Base-by-base conservation (phyloP, 2,888 invertebrate species). In the Cantharis rufa region DNA sequence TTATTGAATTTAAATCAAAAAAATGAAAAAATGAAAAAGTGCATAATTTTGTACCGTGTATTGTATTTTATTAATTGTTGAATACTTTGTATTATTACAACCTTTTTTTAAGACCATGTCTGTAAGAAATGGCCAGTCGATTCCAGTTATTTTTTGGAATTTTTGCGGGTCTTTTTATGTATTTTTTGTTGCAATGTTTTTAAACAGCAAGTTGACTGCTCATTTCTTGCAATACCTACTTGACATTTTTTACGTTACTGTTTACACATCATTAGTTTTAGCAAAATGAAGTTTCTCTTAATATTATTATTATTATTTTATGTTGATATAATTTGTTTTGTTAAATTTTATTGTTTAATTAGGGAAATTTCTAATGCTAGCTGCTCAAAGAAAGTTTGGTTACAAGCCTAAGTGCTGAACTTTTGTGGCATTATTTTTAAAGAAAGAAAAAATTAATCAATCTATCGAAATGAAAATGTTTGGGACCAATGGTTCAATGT, bases 31-130 rank as follows among this genome's bases (percentile, higher is more conserved):
- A 48, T 48, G 48, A 48, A 48, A 48, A 48, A 48, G 48, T 48
- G 48, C 48, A 82, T 83, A 81, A 83, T 85, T 84, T 84, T 84
- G 82, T 85, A 84, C 82, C 81, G n/a, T 82, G 79, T 81, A 80
- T 83, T 82, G 82, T 82, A 82, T 82, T 80, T 21, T 66, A 21
- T 66, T 21, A 21, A 13, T 66, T 66, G 64, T 66, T 24, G 24
- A 66, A 66, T 66, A 66, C 64, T 66, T 66, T 66, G 21, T 66
- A 66, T 66, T 48, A 48, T 48, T 48, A 48, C 48, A 48, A 48
- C n/a, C n/a, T 48, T 48, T 48, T 48, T 48, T 48, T 48, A 48
- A n/a, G 9, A n/a, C 48, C n/a, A 48, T 48, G 24, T 24, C 24
- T 24, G n/a, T n/a, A n/a, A 48, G 48, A 48, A 48, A 48, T n/a